These are phyloP conservation scores for Chouioia cunea DNA, from an alignment of 2,888 invertebrate genomes.

Conservation along the genomic window DNA sequence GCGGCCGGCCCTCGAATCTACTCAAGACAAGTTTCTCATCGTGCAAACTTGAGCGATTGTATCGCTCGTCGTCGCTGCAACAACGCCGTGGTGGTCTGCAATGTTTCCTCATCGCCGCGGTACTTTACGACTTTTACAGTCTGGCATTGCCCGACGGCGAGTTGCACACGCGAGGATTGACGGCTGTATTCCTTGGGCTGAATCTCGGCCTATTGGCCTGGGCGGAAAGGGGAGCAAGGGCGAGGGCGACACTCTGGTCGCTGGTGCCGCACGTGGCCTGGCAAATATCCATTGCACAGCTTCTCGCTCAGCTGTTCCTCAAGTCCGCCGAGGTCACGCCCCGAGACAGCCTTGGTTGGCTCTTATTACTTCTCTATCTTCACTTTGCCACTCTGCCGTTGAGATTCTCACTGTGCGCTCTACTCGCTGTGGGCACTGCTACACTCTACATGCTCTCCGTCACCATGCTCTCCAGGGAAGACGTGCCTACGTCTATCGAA, in stretches of 20 bases:
- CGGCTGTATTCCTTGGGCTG: constrained; percentile 63
- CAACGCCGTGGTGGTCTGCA: constrained; percentile 80
- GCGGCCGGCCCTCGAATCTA: constrained; percentile 64
- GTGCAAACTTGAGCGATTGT: constrained; percentile 77
- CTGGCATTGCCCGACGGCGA: constrained; percentile 70
- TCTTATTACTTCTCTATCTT: constrained; percentile 78
- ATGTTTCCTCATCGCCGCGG: constrained; percentile 77
- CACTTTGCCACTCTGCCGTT: constrained; percentile 82
- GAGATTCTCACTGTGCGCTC: constrained; percentile 74
- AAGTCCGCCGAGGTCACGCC: constrained; percentile 73
- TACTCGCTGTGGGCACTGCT: constrained; percentile 74
- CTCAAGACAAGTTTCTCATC: constrained; percentile 73
- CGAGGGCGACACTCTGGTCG: constrained; percentile 69
- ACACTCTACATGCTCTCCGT: constrained; percentile 74
- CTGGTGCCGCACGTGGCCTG: constrained; percentile 77
- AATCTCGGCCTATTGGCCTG: constrained; percentile 65
- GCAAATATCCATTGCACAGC: constrained; percentile 75
- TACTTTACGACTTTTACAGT: constrained; percentile 77
- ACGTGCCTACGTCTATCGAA: constrained; percentile 21
- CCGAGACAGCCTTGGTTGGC: constrained; percentile 80
- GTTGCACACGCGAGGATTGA: constrained; percentile 59
- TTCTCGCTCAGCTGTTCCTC: constrained; percentile 75
- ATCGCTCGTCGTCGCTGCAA: constrained; percentile 79
- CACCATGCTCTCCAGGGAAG: constrained; percentile 70
- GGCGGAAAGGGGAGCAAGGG: constrained; percentile 59